These are phyloP conservation scores for Tenebrio molitor DNA, from an alignment of 1,140 invertebrate species.

Conservation along the genomic window DNA sequence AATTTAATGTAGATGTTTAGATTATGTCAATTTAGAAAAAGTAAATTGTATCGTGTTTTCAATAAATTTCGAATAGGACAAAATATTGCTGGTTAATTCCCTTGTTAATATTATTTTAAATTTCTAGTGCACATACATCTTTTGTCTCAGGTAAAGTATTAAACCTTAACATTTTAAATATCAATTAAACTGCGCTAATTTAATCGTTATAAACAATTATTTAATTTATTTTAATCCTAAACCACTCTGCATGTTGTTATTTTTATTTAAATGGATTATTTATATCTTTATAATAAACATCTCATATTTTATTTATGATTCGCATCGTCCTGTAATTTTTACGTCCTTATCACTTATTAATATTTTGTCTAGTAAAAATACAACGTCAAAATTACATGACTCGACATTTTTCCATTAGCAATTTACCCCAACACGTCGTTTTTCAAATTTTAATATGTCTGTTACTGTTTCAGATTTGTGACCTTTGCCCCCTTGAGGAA, in stretches of 20 bases:
- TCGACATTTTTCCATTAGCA: not conserved
- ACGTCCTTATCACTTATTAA: not conserved
- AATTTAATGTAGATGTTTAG: constrained; percentile 36
- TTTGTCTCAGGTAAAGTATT: constrained; percentile 35
- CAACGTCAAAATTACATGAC: constrained; percentile 5
- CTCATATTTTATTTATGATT: not conserved
- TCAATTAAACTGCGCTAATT: constrained; percentile 40
- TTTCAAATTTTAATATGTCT: not conserved
- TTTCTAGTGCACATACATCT: constrained; percentile 40
- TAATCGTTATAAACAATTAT: constrained; percentile 14
- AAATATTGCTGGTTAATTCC: constrained; percentile 38
- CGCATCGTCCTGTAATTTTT: constrained; percentile 1
- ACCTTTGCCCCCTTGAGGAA: constrained; percentile 1
- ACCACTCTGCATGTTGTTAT: constrained; percentile 33
- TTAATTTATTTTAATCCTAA: constrained; percentile 37
- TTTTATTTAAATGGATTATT: constrained; percentile 13
- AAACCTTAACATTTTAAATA: constrained; percentile 35
- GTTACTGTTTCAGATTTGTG: constrained; percentile 37
- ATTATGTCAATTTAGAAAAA: constrained; percentile 29
- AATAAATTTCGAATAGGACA: constrained; percentile 31
- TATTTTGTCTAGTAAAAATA: not conserved
- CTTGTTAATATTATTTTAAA: constrained; percentile 44
- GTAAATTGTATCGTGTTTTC: constrained; percentile 41
- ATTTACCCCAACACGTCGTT: too few relatives aligned
- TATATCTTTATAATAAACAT: constrained; percentile 1